A percentile compares a stretch with the other conserved stretches of the same genome.
These are phyloP conservation scores for Tenthredo mesomela DNA, from an alignment of 2,888 invertebrate species.

Conservation along the genomic window DNA sequence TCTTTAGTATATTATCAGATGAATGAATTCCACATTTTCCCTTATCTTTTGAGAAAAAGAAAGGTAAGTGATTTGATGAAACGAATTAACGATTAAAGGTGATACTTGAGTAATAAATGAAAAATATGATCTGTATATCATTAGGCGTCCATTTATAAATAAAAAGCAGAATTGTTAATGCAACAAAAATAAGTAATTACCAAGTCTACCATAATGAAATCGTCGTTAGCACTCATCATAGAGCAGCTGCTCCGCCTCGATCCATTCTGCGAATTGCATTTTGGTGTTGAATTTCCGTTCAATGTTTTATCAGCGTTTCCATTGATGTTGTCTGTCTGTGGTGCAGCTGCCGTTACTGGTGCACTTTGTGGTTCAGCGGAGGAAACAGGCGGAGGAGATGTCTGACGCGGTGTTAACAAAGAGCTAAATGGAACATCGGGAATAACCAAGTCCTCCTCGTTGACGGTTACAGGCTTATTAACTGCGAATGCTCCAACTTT, in stretches of 20 bases:
- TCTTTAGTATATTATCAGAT: background rate
- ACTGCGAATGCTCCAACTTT: conserved; percentile 90
- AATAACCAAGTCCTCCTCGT: conserved; percentile 80
- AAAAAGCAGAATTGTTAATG: conserved; percentile 55
- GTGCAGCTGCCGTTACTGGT: conserved; percentile 63
- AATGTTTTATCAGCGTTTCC: conserved; percentile 71
- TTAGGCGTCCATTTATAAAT: conserved; percentile 48
- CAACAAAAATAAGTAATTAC: conserved; percentile 79
- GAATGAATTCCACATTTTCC: background rate
- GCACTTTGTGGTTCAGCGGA: conserved; percentile 54
- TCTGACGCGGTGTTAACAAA: conserved; percentile 76
- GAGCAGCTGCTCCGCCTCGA: conserved; percentile 78
- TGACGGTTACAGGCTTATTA: conserved; percentile 81
- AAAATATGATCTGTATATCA: background rate
- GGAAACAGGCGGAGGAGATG: conserved; percentile 68
- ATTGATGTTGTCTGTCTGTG: conserved; percentile 70
- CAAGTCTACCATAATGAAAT: conserved; percentile 87
- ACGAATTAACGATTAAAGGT: background rate
- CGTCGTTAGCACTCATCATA: conserved; percentile 81
- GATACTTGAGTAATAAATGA: background rate
- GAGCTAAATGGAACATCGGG: conserved; percentile 85
- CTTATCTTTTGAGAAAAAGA: background rate
- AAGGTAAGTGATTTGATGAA: background rate
- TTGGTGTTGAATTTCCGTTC: conserved; percentile 74
- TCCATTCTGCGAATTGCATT: conserved; percentile 75